A percentile compares a stretch with the other conserved stretches of the same genome.
phyloP scores from a whole-genome alignment of 2,888 invertebrate species.

The Myathropa florea region DNA sequence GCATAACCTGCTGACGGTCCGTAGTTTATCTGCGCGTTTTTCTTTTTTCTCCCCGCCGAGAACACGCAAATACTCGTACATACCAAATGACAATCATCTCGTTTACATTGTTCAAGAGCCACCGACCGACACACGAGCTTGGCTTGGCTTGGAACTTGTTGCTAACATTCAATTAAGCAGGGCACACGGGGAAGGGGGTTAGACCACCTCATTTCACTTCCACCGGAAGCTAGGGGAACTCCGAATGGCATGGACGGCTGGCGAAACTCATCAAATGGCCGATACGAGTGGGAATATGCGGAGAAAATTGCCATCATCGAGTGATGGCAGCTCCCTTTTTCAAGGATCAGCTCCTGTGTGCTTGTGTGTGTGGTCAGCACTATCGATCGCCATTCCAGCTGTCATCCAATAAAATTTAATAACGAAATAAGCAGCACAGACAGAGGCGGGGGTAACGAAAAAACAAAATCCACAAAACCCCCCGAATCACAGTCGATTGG shows the following conservation, averaged over 20 bases:
- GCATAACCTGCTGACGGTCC: too few relatives aligned
- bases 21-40: not conserved
- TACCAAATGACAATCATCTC: conserved; percentile 38
- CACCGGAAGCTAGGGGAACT: conserved; percentile 55
- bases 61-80: conserved; percentile 56
- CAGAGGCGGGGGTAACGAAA: not conserved
- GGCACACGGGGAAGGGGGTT: not conserved
- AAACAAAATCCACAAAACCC: not conserved
- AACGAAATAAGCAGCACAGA: conserved; percentile 44
- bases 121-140: conserved; percentile 9
- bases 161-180: conserved; percentile 53
- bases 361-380: conserved; percentile 35
- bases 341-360: not conserved
- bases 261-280: conserved; percentile 57
- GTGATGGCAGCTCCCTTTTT: conserved; percentile 2
- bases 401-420: conserved; percentile 65
- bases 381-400: conserved; percentile 63
- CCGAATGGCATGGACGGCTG: conserved; percentile 17
- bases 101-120: conserved; percentile 24
- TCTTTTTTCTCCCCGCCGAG: conserved; percentile 6
- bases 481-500: not conserved
- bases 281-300: conserved; percentile 27
- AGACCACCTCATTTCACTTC: conserved; percentile 4
- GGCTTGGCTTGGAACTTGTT: conserved; percentile 46
- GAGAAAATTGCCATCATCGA: conserved; percentile 59